Conservation (phyloP, 1,140 invertebrate genomes). For the Penaeus japonicus region DNA sequence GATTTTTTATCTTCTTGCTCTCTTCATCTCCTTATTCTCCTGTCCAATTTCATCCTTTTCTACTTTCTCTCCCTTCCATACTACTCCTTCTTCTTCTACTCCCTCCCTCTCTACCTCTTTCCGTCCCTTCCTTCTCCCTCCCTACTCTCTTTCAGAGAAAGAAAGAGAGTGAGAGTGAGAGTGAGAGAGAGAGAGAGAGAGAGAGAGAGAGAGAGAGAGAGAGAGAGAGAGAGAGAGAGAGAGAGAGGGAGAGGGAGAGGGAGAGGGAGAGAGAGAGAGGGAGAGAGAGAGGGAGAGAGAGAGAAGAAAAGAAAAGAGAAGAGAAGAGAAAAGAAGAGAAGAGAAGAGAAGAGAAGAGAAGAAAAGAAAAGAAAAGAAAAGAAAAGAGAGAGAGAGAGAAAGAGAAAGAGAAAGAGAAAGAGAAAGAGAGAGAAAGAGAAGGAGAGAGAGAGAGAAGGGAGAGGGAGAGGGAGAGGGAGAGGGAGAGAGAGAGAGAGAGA, state of each 20-base stretch:
- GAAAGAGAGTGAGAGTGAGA: background rate
- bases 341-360: no score
- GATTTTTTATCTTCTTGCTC: background rate
- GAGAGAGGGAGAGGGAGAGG: background rate
- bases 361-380: background rate
- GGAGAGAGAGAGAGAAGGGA: background rate
- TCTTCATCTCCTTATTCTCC: no score
- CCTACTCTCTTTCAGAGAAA: background rate
- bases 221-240: background rate
- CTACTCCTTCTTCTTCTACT: background rate
- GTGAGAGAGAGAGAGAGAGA: background rate
- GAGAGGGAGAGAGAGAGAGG: background rate
- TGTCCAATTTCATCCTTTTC: background rate
- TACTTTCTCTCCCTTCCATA: background rate
- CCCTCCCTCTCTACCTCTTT: background rate
- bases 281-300: background rate
- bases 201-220: background rate
- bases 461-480: background rate
- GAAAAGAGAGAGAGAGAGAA: background rate
- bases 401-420: background rate
- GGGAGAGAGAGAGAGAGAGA: background rate
- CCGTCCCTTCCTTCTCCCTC: no score
- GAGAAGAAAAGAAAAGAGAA: background rate
- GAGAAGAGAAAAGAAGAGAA: background rate
- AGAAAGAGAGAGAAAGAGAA: background rate